Base-by-base conservation (phyloP, 1,140 invertebrate species). In the Forficula auricularia region DNA sequence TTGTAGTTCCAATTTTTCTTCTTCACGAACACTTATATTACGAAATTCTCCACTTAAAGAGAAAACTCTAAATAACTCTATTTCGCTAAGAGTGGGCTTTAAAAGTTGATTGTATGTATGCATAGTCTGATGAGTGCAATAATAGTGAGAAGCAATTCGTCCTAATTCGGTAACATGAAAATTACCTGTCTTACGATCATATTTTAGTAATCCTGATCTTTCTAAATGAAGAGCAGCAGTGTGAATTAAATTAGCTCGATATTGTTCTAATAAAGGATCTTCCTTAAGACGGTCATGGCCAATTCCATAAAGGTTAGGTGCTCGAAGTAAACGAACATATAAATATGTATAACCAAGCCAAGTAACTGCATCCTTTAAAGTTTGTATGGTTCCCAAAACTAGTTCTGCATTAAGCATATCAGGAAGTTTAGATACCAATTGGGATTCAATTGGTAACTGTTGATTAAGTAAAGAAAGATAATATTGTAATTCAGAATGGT, bases 341-440 rank as follows among this genome's bases (percentile, higher is more conserved):
- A 99, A 68, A 63, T 99, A 99, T 0, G 92, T 92, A 59, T 98
- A 98, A 0, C 90, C 90, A 1, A 94, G 58, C 87, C 87, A 91
- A n/a, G 81, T 80, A 4, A 94, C 86, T 0, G 94, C 95, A 58
- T 98, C 95, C 47, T 82, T 73, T 0, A 97, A 72, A 61, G 84
- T 96, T 59, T 97, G 91, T 33, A 99, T 79, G 0, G 90, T 95
- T 3, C 92, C 96, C 1, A 98, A 64, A 0, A 98, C 94, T 38
- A 98, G 79, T 71, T 99, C 96, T 0, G 96, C 95, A 64, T 99
- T 99, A 9, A 99, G 64, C 73, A 95, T 89, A 57, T 99, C 95
- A 0, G 94, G 79, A 46, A 99, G 64, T 63, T 85, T 86, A 16
- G 74, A 69, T 6, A 88, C 67, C 38, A 89, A 61, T 57, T 90